Conservation (phyloP, 92 coral and sea anemone genomes). For the Montipora capitata region DNA sequence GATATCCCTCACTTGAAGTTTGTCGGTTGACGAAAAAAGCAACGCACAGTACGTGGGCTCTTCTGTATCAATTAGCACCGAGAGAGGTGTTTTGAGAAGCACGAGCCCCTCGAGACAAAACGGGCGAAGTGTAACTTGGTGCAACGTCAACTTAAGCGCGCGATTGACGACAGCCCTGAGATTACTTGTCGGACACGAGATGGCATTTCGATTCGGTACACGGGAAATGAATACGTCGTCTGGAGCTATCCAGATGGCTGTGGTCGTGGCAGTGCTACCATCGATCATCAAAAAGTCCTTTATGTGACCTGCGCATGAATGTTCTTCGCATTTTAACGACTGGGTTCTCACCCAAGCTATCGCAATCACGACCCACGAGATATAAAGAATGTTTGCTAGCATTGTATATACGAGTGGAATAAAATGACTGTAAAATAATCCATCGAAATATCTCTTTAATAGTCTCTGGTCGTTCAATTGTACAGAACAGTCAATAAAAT, state of each 20-base stretch:
- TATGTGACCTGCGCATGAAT: neutral
- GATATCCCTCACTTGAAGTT: neutral
- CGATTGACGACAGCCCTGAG: neutral
- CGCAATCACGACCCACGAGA: neutral
- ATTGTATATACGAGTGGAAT: no score
- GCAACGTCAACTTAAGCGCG: neutral
- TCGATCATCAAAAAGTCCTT: neutral
- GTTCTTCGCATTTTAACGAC: neutral
- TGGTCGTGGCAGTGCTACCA: no score
- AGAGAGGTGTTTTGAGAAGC: neutral
- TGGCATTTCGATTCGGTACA: neutral
- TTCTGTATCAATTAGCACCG: neutral
- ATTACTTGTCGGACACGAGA: conserved; percentile 1
- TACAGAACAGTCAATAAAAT: no score
- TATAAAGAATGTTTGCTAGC: no score
- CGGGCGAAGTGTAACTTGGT: conserved; percentile 10
- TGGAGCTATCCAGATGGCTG: conserved; percentile 28
- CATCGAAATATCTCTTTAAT: no score
- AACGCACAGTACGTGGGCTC: conserved; percentile 28
- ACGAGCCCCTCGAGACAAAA: conserved; percentile 18
- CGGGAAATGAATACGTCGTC: neutral
- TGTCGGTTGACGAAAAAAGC: conserved; percentile 1
- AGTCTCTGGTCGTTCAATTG: no score
- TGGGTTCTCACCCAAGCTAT: neutral
- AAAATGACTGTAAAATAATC: no score